Base-by-base conservation (phyloP, 2,113 vertebrate genomes). In the Ploceus nigricollis region DNA sequence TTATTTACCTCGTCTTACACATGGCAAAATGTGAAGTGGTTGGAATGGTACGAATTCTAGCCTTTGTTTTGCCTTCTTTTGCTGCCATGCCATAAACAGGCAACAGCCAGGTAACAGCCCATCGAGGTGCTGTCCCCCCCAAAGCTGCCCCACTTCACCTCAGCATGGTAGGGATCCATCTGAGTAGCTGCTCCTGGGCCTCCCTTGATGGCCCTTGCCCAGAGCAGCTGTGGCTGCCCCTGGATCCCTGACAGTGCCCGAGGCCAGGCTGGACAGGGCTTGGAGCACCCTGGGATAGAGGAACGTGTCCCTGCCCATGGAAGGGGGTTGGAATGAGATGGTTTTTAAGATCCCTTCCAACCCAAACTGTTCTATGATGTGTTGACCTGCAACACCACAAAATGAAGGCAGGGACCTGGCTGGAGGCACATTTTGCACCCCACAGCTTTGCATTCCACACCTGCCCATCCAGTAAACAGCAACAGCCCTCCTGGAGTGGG, bases 221-320 rank as follows among this genome's bases (percentile, higher is more conserved):
- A 35, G 21, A 42, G 57, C 0, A 42, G 30, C 40, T 82, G 78
- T 54, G 54, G 24, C 54, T 69, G 70, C 18, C 47, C 30, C 78
- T 56, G 53, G 5, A 53, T 27, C 24, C 47, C n/a, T 76, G 40
- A 53, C 0, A 54, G 30, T 24, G 48, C 5, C 18, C 63, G 7
- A 42, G 54, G 35, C 40, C 25, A 23, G 21, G 6, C 0, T 53
- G 53, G 45, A 45, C 0, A 0, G 19, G 39, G 20, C 30, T 61
- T 40, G 54, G 71, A 77, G 63, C 40, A 42, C 0, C 10, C 54
- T 48, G 79, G 63, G 31, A 6, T 0, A 47, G 25, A 37, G 40
- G 21, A 23, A 69, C 6, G 11, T 54, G n/a, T 27, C 53, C 19
- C 45, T 53, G 61, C 24, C 37, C 47, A 3, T 15, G 70, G 25